phyloP scores from a whole-genome alignment of 2,113 vertebrate species.

The Cygnus buccinator region DNA sequence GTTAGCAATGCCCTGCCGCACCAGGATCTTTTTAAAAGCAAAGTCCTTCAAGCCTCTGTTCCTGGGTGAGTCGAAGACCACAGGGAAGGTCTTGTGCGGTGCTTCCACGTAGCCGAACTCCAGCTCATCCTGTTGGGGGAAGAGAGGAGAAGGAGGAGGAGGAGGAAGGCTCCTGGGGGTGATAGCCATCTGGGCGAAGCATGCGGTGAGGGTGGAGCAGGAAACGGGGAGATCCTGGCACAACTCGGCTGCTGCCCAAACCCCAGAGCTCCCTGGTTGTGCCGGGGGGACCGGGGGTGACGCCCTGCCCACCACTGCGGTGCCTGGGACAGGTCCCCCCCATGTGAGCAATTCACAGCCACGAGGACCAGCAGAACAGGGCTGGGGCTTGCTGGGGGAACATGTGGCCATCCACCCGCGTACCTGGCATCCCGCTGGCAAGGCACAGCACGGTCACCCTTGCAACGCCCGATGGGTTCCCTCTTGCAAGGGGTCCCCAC shows the following conservation, averaged over 20 bases:
- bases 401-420: fast-evolving
- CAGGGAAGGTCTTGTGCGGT: slow-evolving; percentile 85
- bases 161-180: background rate
- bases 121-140: slow-evolving; percentile 84
- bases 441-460: background rate
- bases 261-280: background rate
- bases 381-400: background rate
- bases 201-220: background rate
- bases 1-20: background rate
- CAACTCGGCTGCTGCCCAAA: background rate
- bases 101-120: slow-evolving; percentile 93
- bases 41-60: slow-evolving; percentile 83
- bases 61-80: slow-evolving; percentile 91
- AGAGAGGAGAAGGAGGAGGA: background rate
- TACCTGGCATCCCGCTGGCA: fast-evolving
- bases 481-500: background rate
- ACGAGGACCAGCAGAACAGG: background rate
- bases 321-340: fast-evolving
- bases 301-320: fast-evolving
- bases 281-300: background rate
- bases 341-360: fast-evolving
- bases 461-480: background rate
- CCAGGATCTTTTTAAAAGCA: slow-evolving; percentile 84
- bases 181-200: fast-evolving
- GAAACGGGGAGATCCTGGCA: background rate